Percentiles rank a stretch among this genome's conserved stretches.
These are phyloP conservation scores for Dyspetes luteomarginatus DNA, from an alignment of 2,888 invertebrate genomes.

Conservation along the genomic window DNA sequence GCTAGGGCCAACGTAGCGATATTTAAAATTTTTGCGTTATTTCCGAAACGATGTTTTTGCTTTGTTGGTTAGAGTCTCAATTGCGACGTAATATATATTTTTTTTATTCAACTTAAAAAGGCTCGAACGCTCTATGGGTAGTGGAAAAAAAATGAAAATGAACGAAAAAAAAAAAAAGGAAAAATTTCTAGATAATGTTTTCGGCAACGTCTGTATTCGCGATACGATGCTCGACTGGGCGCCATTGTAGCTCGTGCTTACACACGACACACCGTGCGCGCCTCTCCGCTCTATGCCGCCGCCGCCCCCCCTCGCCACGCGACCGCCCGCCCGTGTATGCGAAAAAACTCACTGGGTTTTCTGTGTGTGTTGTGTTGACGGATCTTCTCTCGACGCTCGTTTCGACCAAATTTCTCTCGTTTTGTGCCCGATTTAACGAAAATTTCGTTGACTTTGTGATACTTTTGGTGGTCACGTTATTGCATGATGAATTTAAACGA, in stretches of 20 bases:
- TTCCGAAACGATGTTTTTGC: too few species aligned
- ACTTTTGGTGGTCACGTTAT: conserved; percentile 14
- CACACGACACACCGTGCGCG: conserved; percentile 57
- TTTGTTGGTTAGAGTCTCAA: too few species aligned
- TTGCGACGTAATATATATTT: too few species aligned
- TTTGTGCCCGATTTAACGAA: not conserved
- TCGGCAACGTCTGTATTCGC: conserved; percentile 80
- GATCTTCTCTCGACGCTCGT: conserved; percentile 4
- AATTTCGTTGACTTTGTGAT: conserved; percentile 26
- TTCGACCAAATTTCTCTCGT: not conserved
- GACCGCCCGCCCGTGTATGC: too few species aligned
- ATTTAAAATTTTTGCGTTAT: too few species aligned
- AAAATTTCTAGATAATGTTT: conserved; percentile 78
- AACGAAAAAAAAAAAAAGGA: conserved; percentile 67
- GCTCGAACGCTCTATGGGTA: too few species aligned
- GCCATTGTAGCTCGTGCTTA: conserved; percentile 80
- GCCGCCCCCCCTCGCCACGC: too few species aligned
- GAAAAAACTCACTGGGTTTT: conserved; percentile 31
- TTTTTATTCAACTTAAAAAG: too few species aligned
- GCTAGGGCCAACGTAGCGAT: too few species aligned
- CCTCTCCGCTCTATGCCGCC: too few species aligned
- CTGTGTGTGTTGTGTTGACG: conserved; percentile 36
- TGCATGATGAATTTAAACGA: not conserved
- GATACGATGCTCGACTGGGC: conserved; percentile 75
- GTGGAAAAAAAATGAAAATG: not conserved